Conservation (phyloP, 2,113 vertebrate species). For the Leucoraja erinaceus region DNA sequence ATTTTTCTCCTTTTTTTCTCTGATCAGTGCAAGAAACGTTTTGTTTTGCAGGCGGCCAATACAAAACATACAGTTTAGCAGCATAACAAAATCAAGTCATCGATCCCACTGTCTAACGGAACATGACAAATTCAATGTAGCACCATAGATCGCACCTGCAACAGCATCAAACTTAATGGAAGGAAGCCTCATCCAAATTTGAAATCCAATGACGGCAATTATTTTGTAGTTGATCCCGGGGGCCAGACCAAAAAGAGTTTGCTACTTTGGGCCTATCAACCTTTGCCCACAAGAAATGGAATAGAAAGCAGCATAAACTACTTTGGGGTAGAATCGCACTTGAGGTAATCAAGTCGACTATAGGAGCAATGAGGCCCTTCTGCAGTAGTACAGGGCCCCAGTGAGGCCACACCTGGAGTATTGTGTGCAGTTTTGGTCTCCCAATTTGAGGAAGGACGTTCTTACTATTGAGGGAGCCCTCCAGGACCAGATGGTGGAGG, state of each 20-base stretch:
- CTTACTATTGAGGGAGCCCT: too few relatives aligned
- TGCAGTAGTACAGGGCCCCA: too few relatives aligned
- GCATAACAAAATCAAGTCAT: not conserved
- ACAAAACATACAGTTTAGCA: not conserved
- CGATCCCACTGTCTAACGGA: not conserved
- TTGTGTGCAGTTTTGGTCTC: too few relatives aligned
- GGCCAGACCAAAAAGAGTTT: not conserved
- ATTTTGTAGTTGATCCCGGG: not conserved
- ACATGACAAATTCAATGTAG: conserved; percentile 24
- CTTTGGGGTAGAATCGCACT: too few relatives aligned
- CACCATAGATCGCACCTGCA: not conserved
- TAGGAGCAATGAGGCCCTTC: too few relatives aligned
- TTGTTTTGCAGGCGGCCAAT: not conserved
- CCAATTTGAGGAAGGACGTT: too few relatives aligned
- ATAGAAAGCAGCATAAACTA: not conserved
- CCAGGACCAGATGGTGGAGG: too few relatives aligned
- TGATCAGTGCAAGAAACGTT: not conserved
- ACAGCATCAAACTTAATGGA: not conserved
- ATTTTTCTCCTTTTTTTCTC: not conserved
- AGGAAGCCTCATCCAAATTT: not conserved
- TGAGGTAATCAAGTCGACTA: too few relatives aligned
- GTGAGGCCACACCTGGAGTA: too few relatives aligned
- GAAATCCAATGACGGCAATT: not conserved
- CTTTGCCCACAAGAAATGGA: not conserved
- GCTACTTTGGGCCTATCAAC: too few relatives aligned